A percentile compares a stretch with the other conserved stretches of the same genome.
phyloP scores from a whole-genome alignment of 2,797 vertebrate genomes.

The Saxicola maurus region DNA sequence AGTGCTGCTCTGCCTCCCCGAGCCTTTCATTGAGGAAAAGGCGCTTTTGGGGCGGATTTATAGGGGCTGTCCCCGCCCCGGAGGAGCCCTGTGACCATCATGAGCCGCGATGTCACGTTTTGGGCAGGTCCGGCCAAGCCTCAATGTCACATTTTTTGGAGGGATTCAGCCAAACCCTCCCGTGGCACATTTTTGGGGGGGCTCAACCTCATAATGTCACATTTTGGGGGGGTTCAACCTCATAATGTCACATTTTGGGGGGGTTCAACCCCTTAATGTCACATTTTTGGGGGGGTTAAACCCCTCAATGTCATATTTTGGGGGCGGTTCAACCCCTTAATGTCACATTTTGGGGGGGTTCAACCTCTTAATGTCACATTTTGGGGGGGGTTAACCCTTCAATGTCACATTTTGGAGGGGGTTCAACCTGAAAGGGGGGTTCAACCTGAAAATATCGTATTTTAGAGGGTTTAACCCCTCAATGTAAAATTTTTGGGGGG shows the following conservation, averaged over 20 bases:
- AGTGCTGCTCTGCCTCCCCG: background rate
- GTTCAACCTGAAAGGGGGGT: accelerated
- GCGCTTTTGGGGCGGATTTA: conserved; percentile 63
- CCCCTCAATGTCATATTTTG: background rate
- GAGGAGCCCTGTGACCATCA: background rate
- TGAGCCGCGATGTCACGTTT: background rate
- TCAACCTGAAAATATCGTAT: no score
- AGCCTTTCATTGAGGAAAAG: conserved; percentile 84
- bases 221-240: accelerated
- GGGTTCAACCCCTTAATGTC: accelerated
- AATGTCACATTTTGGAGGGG: background rate
- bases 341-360: background rate
- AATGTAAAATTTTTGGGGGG: no score
- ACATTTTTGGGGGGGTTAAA: accelerated
- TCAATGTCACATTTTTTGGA: background rate
- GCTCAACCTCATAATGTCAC: accelerated
- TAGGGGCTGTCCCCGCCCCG: conserved; percentile 53
- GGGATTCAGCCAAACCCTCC: background rate
- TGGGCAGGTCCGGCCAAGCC: background rate
- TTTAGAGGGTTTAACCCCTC: no score
- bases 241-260: background rate
- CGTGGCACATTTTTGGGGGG: accelerated
- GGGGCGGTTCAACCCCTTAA: accelerated
- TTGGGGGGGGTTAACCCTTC: accelerated
- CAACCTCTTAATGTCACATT: background rate